A percentile compares a stretch with the other conserved stretches of the same genome.
These are phyloP conservation scores for Crocidura indochinensis DNA, from an alignment of 2,797 vertebrate species.

Conservation along the genomic window DNA sequence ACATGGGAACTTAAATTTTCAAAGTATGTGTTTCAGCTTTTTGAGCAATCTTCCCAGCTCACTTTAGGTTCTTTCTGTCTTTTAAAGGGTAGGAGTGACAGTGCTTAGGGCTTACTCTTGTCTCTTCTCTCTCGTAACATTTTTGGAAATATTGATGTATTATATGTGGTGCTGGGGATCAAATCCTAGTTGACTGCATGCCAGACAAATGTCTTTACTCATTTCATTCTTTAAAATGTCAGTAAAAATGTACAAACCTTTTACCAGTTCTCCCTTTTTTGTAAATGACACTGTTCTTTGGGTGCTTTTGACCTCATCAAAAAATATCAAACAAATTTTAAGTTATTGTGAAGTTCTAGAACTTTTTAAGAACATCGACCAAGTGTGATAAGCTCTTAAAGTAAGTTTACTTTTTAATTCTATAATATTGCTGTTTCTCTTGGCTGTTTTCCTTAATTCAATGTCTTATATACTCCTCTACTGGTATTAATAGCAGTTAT, in stretches of 20 bases:
- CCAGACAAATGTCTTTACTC: no score
- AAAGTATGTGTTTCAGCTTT: no score
- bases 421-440: background rate
- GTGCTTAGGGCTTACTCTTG: no score
- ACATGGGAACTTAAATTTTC: no score
- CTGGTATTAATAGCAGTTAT: background rate
- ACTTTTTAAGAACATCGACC: constrained; percentile 18
- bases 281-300: background rate
- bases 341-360: background rate
- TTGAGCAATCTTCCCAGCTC: no score
- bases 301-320: background rate
- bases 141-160: no score
- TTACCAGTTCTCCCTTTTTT: background rate
- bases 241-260: background rate
- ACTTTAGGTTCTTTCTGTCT: no score
- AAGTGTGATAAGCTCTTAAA: background rate
- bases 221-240: background rate
- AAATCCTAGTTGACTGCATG: no score
- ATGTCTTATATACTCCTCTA: background rate
- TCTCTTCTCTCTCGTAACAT: no score
- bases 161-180: no score
- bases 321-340: constrained; percentile 15
- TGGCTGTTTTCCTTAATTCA: background rate
- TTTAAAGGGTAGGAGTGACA: no score
- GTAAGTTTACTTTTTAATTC: background rate